Conservation (phyloP, 2,113 vertebrate genomes). For the Elaphurus davidianus region DNA sequence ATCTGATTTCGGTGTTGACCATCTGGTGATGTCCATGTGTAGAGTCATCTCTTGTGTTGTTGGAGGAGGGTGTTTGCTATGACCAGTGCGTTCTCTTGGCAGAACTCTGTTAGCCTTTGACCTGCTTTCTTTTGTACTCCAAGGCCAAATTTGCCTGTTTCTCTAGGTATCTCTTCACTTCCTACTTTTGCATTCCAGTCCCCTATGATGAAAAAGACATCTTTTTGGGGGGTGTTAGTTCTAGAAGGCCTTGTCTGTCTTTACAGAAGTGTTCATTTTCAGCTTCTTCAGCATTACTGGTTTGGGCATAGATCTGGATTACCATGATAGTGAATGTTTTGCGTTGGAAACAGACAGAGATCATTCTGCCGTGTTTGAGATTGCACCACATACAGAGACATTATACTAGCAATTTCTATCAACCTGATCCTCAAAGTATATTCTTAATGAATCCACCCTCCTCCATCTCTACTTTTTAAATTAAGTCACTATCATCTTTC, state of each 20-base stretch:
- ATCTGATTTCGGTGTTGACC: background rate
- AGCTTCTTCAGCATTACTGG: background rate
- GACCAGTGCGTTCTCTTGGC: background rate
- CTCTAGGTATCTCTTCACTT: background rate
- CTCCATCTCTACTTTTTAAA: background rate
- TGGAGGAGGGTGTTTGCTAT: background rate
- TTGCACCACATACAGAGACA: background rate
- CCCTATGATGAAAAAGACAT: background rate
- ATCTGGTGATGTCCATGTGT: background rate
- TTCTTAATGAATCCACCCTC: background rate
- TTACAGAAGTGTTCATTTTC: background rate
- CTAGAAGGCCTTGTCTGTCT: background rate
- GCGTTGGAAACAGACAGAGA: background rate
- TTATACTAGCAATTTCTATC: background rate
- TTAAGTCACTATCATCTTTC: background rate
- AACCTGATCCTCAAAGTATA: background rate
- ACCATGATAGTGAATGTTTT: background rate
- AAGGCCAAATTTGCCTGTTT: background rate
- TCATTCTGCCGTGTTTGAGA: background rate
- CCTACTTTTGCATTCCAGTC: background rate
- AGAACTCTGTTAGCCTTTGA: background rate
- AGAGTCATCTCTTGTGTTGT: background rate
- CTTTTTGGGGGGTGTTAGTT: fast-evolving
- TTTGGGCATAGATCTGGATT: background rate
- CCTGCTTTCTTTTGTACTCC: background rate